Base-by-base conservation (phyloP, 2,888 invertebrate genomes). In the Hanleya hanleyi region DNA sequence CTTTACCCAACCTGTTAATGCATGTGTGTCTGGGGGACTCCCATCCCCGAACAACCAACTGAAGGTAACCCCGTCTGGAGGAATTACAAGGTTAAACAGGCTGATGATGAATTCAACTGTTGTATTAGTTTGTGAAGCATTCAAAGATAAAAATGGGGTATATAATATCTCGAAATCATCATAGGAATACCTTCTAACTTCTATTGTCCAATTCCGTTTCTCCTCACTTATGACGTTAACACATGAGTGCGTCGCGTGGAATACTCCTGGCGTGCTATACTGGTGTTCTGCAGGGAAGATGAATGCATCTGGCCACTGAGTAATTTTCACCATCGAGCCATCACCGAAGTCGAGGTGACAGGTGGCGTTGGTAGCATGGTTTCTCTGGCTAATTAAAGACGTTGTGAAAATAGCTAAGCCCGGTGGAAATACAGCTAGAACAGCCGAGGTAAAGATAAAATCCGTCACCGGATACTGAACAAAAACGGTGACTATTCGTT, bases 1-100 rank as follows among this genome's bases (percentile, higher is more conserved):
- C n/a, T 74, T 47, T 0, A 37, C 18, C 12, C 62, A 74, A 6
- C 41, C 38, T 12, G 47, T 35, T 22, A 69, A 37, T 1, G 32
- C 0, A 1, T 49, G 18, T 3, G 41, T 29, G 12, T 47, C 51
- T 5, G n/a, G 7, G 15, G 37, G 29, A 3, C 73, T 66, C 41
- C 66, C 67, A 29, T 76, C 76, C 1, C 69, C 69, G 50, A 76
- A 76, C 32, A 74, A 35, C 73, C 73, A 76, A 5, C 61, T 29
- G 32, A 74, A 69, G 3, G 37, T 57, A 7, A 74, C 62, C 67
- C 66, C 33, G 5, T 71, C 67, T 26, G 73, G 67, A 18, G 68
- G 68, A 62, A 62, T 65, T 7, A 69, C 69, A 33, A 67, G 69
- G 37, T 38, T 61, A 22, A 76, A 70, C n/a, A 76, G 41, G 5